Conservation (phyloP, 92 coral and sea anemone species). For the Zoanthus solanderi region DNA sequence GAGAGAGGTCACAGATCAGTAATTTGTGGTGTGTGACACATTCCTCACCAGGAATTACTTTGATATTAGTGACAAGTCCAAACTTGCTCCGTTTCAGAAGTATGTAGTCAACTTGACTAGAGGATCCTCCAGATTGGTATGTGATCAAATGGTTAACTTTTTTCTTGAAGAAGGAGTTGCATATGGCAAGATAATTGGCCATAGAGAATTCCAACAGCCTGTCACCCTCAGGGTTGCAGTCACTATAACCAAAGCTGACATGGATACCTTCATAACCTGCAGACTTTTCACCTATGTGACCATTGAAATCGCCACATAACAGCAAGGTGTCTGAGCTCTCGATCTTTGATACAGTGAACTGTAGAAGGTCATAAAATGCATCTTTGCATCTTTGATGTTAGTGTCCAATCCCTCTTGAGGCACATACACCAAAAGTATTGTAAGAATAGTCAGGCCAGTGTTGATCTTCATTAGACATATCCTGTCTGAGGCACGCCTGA, state of each 20-base stretch:
- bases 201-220: slow-evolving; percentile 4
- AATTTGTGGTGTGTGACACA: neutral
- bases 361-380: slow-evolving; percentile 33
- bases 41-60: neutral
- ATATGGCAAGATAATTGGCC: slow-evolving; percentile 5
- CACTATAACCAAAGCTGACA: too few species aligned
- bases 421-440: slow-evolving; percentile 42
- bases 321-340: slow-evolving; percentile 8
- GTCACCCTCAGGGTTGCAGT: neutral
- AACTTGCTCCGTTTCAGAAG: too few species aligned
- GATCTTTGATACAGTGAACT: slow-evolving; percentile 26
- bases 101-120: too few species aligned
- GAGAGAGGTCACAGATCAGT: slow-evolving; percentile 3
- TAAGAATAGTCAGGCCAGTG: neutral
- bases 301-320: neutral
- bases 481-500: neutral
- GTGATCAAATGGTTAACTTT: too few species aligned
- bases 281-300: too few species aligned
- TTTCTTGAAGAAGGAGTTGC: too few species aligned
- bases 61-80: neutral
- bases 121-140: too few species aligned
- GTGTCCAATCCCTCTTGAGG: slow-evolving; percentile 42
- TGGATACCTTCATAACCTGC: too few species aligned
- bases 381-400: slow-evolving; percentile 11
- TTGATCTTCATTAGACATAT: neutral